Evolutionary conservation across 2,888 invertebrate genomes (phyloP).

Genomic region (Hypercompe scribonia): DNA sequence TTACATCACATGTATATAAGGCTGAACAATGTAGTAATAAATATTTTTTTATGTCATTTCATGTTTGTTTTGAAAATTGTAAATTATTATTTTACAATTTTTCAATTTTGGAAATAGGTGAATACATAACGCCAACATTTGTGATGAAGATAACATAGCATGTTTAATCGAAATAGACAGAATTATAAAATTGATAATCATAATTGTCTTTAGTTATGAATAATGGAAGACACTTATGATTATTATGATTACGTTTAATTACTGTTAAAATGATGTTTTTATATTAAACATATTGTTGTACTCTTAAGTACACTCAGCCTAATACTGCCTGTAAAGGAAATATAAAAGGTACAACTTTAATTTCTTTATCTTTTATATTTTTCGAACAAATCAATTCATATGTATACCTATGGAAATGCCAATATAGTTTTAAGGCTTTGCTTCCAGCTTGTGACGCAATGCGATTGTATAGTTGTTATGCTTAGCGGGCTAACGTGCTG

Average conservation of each 20-base stretch:
- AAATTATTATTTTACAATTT: conserved; percentile 32
- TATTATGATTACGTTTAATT: neutral
- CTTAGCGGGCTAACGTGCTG: conserved; percentile 39
- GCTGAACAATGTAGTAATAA: conserved; percentile 68
- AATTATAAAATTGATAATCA: neutral
- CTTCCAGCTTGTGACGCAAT: conserved; percentile 47
- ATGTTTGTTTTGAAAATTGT: conserved; percentile 59
- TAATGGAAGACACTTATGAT: neutral
- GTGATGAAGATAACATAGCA: conserved; percentile 18
- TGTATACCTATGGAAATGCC: conserved; percentile 52
- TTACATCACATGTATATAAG: conserved; percentile 75
- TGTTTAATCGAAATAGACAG: neutral
- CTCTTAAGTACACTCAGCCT: conserved; percentile 18
- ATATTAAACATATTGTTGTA: conserved; percentile 24
- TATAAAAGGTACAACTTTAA: conserved; percentile 31
- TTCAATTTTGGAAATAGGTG: conserved; percentile 28
- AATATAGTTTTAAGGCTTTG: conserved; percentile 56
- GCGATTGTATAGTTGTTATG: conserved; percentile 46
- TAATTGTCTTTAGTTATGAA: no score
- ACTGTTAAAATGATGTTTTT: neutral
- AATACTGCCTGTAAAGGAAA: conserved; percentile 42
- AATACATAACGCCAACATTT: conserved; percentile 10
- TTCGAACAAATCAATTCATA: conserved; percentile 34
- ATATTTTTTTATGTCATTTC: conserved; percentile 5
- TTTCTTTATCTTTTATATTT: conserved; percentile 20